A percentile compares a stretch with the other conserved stretches of the same genome.
phyloP scores from a whole-genome alignment of 2,888 invertebrate species.

The Drosophila anomelani region DNA sequence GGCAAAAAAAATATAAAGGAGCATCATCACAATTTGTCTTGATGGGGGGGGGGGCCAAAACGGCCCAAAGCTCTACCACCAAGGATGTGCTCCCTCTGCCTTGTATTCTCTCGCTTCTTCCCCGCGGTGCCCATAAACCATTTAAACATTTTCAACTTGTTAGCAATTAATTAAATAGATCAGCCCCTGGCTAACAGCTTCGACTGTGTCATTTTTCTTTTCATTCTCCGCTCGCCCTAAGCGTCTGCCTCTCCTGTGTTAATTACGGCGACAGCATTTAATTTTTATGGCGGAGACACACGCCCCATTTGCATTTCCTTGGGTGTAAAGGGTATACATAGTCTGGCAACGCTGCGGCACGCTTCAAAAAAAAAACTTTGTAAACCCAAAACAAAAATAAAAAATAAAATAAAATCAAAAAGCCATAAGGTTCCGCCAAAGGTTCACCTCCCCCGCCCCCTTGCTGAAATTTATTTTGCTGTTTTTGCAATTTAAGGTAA shows the following conservation, averaged over 20 bases:
- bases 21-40: constrained; percentile 72
- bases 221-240: not conserved
- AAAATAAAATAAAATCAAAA: constrained; percentile 1
- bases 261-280: constrained; percentile 67
- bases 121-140: constrained; percentile 60
- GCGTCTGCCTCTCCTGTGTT: constrained; percentile 37
- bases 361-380: constrained; percentile 55
- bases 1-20: no score
- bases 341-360: constrained; percentile 67
- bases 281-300: constrained; percentile 77
- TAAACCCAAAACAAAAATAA: not conserved
- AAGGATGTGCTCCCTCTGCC: constrained; percentile 35
- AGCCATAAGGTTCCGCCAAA: constrained; percentile 53
- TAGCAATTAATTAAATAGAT: constrained; percentile 81
- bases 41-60: constrained; percentile 41
- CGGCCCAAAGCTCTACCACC: constrained; percentile 61
- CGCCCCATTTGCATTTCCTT: constrained; percentile 75
- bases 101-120: not conserved
- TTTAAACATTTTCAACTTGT: constrained; percentile 81
- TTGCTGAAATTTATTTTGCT: constrained; percentile 81
- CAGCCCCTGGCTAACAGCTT: constrained; percentile 67
- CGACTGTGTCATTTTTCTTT: constrained; percentile 69
- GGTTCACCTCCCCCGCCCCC: constrained; percentile 17
- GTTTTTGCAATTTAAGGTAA: constrained; percentile 84
- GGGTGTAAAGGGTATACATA: no score